Percentiles rank a stretch among this genome's conserved stretches.
phyloP scores from a whole-genome alignment of 2,797 vertebrate species.

The Threskiornis aethiopicus region DNA sequence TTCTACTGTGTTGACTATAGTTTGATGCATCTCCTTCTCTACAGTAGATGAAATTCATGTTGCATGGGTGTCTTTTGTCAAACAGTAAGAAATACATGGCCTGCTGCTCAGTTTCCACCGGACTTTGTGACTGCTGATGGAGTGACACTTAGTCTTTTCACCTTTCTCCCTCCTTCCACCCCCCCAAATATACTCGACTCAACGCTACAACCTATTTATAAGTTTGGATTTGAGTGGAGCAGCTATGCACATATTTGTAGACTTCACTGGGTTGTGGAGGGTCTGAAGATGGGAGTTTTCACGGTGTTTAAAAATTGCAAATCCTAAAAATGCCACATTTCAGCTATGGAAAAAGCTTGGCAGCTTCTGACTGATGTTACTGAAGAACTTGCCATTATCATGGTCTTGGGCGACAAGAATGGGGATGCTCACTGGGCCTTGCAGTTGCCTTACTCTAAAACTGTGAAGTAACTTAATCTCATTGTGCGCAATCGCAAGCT shows the following conservation, averaged over 20 bases:
- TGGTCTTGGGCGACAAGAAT: not conserved
- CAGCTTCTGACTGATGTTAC: not conserved
- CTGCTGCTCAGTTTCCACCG: not conserved
- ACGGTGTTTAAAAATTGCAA: not conserved
- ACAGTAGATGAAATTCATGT: not conserved
- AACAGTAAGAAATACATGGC: not conserved
- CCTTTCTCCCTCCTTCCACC: not conserved
- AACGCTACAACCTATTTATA: rapidly evolving
- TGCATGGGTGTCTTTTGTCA: not conserved
- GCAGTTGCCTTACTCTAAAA: not conserved
- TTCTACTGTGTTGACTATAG: not conserved
- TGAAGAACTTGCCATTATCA: not conserved
- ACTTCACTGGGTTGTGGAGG: not conserved
- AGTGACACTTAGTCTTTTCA: not conserved
- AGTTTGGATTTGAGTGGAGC: not conserved
- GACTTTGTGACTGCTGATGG: not conserved
- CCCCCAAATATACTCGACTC: not conserved
- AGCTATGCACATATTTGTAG: not conserved
- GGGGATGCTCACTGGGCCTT: rapidly evolving
- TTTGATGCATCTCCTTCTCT: not conserved
- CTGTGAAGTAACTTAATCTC: not conserved
- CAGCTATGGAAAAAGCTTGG: not conserved
- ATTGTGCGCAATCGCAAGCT: rapidly evolving
- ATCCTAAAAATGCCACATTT: not conserved
- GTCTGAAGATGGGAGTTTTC: not conserved